Evolutionary conservation across 2,113 vertebrate genomes (phyloP).

Genomic region (Lamprotornis superbus): DNA sequence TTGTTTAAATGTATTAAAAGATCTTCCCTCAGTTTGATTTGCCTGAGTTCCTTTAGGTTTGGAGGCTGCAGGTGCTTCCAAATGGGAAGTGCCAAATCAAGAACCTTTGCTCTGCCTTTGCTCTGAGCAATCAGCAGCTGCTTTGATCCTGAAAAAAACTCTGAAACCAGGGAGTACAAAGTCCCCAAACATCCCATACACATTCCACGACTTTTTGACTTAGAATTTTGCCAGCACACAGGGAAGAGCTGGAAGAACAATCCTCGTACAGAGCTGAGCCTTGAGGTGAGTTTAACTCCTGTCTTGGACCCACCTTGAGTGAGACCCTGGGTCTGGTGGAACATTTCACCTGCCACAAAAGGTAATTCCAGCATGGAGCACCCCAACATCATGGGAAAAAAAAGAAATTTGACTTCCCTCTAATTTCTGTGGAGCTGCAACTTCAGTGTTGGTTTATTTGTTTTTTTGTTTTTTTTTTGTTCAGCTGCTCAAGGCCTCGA

Average conservation of each 20-base stretch:
- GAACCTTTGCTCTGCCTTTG: background rate
- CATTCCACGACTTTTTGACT: background rate
- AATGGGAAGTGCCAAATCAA: background rate
- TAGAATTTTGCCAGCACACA: accelerated
- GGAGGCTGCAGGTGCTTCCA: background rate
- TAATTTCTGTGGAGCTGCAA: background rate
- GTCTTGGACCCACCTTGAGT: accelerated
- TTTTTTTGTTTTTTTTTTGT: background rate
- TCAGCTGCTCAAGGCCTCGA: background rate
- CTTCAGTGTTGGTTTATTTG: background rate
- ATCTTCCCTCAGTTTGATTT: background rate
- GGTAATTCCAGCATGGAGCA: background rate
- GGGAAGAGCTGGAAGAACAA: background rate
- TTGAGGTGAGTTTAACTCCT: accelerated
- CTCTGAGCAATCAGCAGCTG: background rate
- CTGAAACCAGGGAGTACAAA: background rate
- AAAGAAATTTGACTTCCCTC: background rate
- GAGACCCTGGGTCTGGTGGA: accelerated
- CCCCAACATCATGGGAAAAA: accelerated
- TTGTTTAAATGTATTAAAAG: background rate
- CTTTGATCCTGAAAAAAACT: background rate
- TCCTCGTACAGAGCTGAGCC: accelerated
- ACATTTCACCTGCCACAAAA: background rate
- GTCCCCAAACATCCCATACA: accelerated
- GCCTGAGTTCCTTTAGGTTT: background rate